Percentiles rank a stretch among this genome's conserved stretches.
These are phyloP conservation scores for Brenthis daphne DNA, from an alignment of 2,888 invertebrate species.

Conservation along the genomic window DNA sequence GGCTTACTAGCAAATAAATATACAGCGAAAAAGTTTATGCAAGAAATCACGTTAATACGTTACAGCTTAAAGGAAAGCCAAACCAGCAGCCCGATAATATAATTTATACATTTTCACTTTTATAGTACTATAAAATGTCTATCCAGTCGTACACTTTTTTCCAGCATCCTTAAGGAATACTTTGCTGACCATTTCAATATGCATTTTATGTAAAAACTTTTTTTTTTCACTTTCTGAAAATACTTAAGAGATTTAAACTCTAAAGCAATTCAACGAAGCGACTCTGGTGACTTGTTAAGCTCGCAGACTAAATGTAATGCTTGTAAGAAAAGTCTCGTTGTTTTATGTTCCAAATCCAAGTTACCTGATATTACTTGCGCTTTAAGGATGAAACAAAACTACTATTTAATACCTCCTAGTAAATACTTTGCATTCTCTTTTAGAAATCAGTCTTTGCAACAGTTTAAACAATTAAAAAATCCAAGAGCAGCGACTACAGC, in stretches of 20 bases:
- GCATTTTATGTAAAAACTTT: not conserved
- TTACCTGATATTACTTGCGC: constrained; percentile 10
- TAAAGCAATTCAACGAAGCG: constrained; percentile 10
- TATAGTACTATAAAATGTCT: too few species aligned
- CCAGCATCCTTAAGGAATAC: too few species aligned
- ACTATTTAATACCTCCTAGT: not conserved
- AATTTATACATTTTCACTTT: too few species aligned
- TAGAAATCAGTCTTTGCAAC: constrained; percentile 1
- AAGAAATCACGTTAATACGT: too few species aligned
- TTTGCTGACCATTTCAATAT: not conserved
- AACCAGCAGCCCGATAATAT: too few species aligned
- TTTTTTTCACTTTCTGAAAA: not conserved
- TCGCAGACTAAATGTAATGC: constrained; percentile 7
- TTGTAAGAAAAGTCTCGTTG: constrained; percentile 1
- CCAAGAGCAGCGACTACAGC: too few species aligned
- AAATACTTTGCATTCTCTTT: constrained; percentile 2
- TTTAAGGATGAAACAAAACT: constrained; percentile 12
- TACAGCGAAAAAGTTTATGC: too few species aligned
- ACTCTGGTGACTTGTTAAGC: constrained; percentile 16
- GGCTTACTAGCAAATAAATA: too few species aligned
- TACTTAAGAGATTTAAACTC: not conserved
- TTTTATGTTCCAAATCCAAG: constrained; percentile 13
- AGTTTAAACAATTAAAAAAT: not conserved
- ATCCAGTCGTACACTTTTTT: too few species aligned
- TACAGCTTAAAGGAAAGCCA: too few species aligned